A percentile compares a stretch with the other conserved stretches of the same genome.
Conservation (phyloP, 2,888 invertebrate species). For the Lepidonotus clava region DNA sequence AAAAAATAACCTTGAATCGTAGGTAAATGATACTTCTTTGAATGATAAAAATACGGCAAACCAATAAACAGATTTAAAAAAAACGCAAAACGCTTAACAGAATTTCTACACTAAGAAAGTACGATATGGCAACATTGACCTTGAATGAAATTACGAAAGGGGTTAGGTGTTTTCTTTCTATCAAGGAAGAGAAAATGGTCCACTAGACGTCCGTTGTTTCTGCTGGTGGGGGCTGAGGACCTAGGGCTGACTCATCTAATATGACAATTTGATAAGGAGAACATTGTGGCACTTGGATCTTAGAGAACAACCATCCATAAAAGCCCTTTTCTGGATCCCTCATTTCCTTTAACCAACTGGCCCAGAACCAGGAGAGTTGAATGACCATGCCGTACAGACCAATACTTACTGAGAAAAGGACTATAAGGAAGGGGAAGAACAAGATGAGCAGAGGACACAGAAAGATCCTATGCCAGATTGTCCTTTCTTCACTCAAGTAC, state of each 20-base stretch:
- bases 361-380: constrained; percentile 86
- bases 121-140: too few relatives aligned
- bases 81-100: too few relatives aligned
- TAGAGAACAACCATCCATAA: constrained; percentile 88
- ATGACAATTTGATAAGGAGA: constrained; percentile 88
- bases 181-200: too few relatives aligned
- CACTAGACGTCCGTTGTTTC: constrained; percentile 10
- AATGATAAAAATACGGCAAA: too few relatives aligned
- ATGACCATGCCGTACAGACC: constrained; percentile 86
- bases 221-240: background rate
- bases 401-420: constrained; percentile 85
- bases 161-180: too few relatives aligned
- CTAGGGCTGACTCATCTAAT: constrained; percentile 63
- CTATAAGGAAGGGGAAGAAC: constrained; percentile 86
- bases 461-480: constrained; percentile 84
- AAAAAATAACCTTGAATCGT: too few relatives aligned
- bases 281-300: constrained; percentile 86
- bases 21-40: too few relatives aligned
- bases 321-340: constrained; percentile 89
- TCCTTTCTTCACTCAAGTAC: constrained; percentile 86
- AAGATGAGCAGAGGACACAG: constrained; percentile 86
- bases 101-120: too few relatives aligned
- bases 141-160: too few relatives aligned
- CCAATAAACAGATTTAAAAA: too few relatives aligned
- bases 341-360: constrained; percentile 87